Evolutionary conservation across 2,888 invertebrate species (phyloP).

Genomic region (Mimas tiliae): DNA sequence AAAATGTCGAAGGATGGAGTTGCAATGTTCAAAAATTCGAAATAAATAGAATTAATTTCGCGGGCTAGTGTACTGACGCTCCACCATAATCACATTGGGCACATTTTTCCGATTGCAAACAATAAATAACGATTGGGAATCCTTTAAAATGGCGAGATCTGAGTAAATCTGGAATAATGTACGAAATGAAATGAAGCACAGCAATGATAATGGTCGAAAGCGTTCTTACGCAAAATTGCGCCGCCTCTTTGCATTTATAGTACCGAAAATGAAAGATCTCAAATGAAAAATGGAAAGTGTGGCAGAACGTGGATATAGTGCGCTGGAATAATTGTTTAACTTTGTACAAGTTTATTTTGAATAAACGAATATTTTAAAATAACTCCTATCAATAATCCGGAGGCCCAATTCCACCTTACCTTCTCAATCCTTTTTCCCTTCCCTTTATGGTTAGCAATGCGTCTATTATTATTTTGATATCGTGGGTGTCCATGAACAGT

Average conservation of each 20-base stretch:
- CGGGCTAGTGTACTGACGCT: too few species aligned
- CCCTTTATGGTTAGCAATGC: too few species aligned
- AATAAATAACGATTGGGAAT: background rate
- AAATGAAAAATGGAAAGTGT: slow-evolving; percentile 53
- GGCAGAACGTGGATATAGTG: background rate
- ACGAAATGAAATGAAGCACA: slow-evolving; percentile 53
- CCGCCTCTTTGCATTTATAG: slow-evolving; percentile 70
- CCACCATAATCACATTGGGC: too few species aligned
- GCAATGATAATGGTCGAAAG: slow-evolving; percentile 52
- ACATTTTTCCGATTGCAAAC: background rate
- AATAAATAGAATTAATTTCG: too few species aligned
- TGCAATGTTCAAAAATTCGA: too few species aligned
- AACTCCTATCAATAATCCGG: background rate
- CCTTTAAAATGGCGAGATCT: background rate
- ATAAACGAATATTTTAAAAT: background rate
- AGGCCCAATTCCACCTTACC: too few species aligned
- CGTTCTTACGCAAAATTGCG: slow-evolving; percentile 58
- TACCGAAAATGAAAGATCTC: slow-evolving; percentile 67
- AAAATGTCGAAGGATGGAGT: too few species aligned
- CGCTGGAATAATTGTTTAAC: background rate
- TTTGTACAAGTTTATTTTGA: too few species aligned
- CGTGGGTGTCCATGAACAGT: too few species aligned
- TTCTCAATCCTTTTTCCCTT: too few species aligned
- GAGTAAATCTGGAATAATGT: slow-evolving; percentile 41
- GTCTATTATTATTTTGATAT: too few species aligned